phyloP scores from a whole-genome alignment of 2,888 invertebrate genomes.

The Tupiocoris notatus region DNA sequence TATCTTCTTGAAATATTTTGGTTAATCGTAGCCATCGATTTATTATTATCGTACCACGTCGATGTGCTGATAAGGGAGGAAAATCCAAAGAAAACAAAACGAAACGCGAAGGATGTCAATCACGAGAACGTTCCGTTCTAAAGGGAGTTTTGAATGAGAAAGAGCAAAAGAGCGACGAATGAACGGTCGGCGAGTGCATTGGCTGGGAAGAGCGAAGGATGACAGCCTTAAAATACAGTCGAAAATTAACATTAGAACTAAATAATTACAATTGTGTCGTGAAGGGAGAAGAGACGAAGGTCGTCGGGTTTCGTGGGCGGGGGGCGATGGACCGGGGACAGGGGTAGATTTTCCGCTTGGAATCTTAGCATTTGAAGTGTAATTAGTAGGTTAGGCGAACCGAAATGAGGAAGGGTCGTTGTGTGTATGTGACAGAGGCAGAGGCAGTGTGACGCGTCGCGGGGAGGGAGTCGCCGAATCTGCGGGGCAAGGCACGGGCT shows the following conservation, averaged over 20 bases:
- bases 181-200: slow-evolving; percentile 13
- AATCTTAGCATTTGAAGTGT: slow-evolving; percentile 49
- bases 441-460: background rate
- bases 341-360: slow-evolving; percentile 47
- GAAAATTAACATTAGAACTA: slow-evolving; percentile 48
- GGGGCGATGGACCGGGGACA: slow-evolving; percentile 38
- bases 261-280: slow-evolving; percentile 48
- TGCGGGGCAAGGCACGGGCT: slow-evolving; percentile 39
- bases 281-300: background rate
- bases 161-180: background rate
- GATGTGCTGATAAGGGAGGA: no score
- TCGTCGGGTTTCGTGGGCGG: background rate
- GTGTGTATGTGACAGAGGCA: slow-evolving; percentile 44
- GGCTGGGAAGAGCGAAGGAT: no score
- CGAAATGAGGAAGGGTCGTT: slow-evolving; percentile 46
- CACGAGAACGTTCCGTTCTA: no score
- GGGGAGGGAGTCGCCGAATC: slow-evolving; percentile 29
- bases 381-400: slow-evolving; percentile 49
- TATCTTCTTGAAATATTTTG: no score
- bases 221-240: slow-evolving; percentile 48
- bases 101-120: no score
- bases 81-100: no score
- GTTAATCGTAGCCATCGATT: no score
- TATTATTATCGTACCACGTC: no score
- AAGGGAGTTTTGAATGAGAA: no score